Base-by-base conservation (phyloP, 2,888 invertebrate species). In the Oscheius onirici region DNA sequence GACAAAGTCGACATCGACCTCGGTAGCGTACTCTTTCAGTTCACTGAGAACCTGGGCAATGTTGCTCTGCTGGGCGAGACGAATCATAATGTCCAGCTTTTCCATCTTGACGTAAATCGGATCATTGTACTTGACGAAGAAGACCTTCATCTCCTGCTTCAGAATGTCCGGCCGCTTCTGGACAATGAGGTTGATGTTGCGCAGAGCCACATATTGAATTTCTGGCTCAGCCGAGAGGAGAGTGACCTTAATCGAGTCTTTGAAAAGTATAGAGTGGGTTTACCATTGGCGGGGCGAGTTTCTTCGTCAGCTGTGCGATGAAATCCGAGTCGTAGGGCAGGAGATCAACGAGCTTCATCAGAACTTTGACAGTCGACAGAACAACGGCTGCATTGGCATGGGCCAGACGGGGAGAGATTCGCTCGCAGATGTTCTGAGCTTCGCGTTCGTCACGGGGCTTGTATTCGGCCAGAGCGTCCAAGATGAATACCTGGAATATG, bases 321-420 rank as follows among this genome's bases (percentile, higher is more conserved):
- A 97, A 95, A 88, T 99, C 99, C 0, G 94, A 92, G 88, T 95
- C 95, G 1, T 92, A 92, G 3, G 95, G 92, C 74, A 99, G 91
- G 92, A 97, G 95, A 90, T 99, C 97, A 92, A 99, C 94, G 83
- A 97, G 91, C 89, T 97, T 97, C 95, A 99, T 97, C 55, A 99
- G 90, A 13, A 76, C 94, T 92, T 97, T 99, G 41, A 99, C 97
- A 65, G 99, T 97, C 24, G 97, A 97, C 0, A 99, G 91, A 0
- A 99, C 99, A 26, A 99, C 99, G 8, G 99, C 99, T 1, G 99
- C 97, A 89, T 99, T 99, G 2, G 99, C 99, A 89, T 99, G 99
- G 5, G 99, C 97, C 74, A 99, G 90, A 20, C 97, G 91, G 1
- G 97, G 97, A 1, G 97, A 96, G 83, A 99, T 97, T 70, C 97